phyloP scores from a whole-genome alignment of 2,888 invertebrate species.

The Bibio marci region DNA sequence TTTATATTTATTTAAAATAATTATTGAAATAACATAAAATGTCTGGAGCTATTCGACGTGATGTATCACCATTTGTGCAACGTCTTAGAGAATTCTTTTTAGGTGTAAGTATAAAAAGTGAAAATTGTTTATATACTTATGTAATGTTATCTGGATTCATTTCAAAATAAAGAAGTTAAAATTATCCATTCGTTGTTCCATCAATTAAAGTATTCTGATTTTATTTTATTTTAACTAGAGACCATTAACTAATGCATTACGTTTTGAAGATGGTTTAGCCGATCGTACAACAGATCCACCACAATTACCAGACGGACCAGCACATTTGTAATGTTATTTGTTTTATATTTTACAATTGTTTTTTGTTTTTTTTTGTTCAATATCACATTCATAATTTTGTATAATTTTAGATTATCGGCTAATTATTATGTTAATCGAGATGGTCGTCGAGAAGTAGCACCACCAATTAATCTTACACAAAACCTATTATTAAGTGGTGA shows the following conservation, averaged over 20 bases:
- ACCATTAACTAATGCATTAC: slow-evolving; percentile 34
- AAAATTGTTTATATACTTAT: slow-evolving; percentile 12
- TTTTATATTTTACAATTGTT: not conserved
- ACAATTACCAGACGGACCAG: slow-evolving; percentile 61
- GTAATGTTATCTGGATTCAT: slow-evolving; percentile 10
- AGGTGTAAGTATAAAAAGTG: slow-evolving; percentile 34
- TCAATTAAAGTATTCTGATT: not conserved
- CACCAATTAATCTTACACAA: slow-evolving; percentile 21
- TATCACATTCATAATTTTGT: slow-evolving; percentile 2
- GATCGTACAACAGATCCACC: slow-evolving; percentile 70
- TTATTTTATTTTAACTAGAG: slow-evolving; percentile 30
- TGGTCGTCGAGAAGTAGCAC: slow-evolving; percentile 53
- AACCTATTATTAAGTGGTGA: slow-evolving; percentile 2
- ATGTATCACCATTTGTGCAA: slow-evolving; percentile 45
- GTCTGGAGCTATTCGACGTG: slow-evolving; percentile 36
- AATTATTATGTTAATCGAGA: slow-evolving; percentile 79
- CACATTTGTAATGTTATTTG: slow-evolving; percentile 52
- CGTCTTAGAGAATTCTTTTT: slow-evolving; percentile 43
- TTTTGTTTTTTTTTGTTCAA: slow-evolving; percentile 5
- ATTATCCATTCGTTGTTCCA: not conserved
- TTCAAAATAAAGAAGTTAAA: not conserved
- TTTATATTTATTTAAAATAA: not conserved
- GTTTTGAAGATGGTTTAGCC: slow-evolving; percentile 49
- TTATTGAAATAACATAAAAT: slow-evolving; percentile 8
- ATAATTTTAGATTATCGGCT: slow-evolving; percentile 37